Evolutionary conservation across 2,113 vertebrate species (phyloP).

Genomic region (Strix uralensis): DNA sequence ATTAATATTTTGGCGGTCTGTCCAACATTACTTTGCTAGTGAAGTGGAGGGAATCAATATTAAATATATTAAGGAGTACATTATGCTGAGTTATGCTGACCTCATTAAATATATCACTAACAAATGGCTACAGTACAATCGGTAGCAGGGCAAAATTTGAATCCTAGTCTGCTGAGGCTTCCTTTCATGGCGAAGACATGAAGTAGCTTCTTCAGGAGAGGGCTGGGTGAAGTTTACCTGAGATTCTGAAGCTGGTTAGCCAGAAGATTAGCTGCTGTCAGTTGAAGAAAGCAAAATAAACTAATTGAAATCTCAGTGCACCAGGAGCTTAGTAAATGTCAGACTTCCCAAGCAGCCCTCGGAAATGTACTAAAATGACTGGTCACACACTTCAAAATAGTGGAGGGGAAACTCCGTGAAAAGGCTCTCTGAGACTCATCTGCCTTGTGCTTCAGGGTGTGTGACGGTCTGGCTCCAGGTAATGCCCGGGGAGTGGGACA

Average conservation of each 20-base stretch:
- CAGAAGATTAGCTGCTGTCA: background rate
- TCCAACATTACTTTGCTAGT: background rate
- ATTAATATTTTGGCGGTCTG: background rate
- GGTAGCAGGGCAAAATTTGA: background rate
- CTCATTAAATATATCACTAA: constrained; percentile 39
- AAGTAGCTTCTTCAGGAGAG: background rate
- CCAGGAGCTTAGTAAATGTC: background rate
- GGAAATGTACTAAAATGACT: background rate
- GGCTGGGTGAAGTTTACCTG: background rate
- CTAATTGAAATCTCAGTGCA: background rate
- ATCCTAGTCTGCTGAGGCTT: background rate
- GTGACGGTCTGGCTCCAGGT: background rate
- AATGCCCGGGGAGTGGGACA: background rate
- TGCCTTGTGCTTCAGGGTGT: background rate
- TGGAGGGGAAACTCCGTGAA: background rate
- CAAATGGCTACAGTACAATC: background rate
- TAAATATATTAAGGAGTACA: constrained; percentile 35
- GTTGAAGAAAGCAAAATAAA: background rate
- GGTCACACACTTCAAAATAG: background rate
- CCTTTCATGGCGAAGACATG: background rate
- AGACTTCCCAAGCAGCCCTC: background rate
- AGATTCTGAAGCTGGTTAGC: background rate
- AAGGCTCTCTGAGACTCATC: background rate
- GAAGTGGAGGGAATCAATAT: constrained; percentile 41
- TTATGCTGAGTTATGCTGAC: constrained; percentile 44